Evolutionary conservation across 2,888 invertebrate genomes (phyloP).

Genomic region (Phortica okadai): DNA sequence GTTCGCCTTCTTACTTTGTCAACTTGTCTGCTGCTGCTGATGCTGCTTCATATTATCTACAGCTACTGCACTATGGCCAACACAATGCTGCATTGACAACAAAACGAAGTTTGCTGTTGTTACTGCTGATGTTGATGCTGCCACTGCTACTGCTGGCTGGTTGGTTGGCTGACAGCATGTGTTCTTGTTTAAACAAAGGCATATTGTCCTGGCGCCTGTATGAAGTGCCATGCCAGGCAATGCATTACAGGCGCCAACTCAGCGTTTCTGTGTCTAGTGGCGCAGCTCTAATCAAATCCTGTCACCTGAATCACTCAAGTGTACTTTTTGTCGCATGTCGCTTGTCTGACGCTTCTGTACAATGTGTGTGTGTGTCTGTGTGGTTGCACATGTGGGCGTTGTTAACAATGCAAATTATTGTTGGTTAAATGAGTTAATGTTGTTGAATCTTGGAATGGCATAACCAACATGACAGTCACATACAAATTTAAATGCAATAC

Average conservation of each 20-base stretch:
- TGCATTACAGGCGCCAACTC: neutral
- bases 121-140: neutral
- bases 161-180: neutral
- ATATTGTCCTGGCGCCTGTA: constrained; percentile 12
- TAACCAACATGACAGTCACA: neutral
- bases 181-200: constrained; percentile 21
- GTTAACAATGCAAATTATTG: constrained; percentile 64
- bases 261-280: neutral
- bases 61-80: neutral
- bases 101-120: constrained; percentile 17
- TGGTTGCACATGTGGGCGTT: constrained; percentile 52
- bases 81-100: neutral
- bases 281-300: constrained; percentile 12
- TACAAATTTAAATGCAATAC: neutral
- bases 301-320: constrained; percentile 25
- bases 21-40: neutral
- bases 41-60: neutral
- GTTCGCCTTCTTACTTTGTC: neutral
- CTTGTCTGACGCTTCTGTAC: neutral
- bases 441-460: constrained; percentile 44
- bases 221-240: neutral
- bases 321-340: constrained; percentile 3
- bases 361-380: neutral
- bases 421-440: constrained; percentile 57
- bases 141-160: neutral